Conservation (phyloP, 2,888 invertebrate genomes). For the Leptodirus hochenwartii region DNA sequence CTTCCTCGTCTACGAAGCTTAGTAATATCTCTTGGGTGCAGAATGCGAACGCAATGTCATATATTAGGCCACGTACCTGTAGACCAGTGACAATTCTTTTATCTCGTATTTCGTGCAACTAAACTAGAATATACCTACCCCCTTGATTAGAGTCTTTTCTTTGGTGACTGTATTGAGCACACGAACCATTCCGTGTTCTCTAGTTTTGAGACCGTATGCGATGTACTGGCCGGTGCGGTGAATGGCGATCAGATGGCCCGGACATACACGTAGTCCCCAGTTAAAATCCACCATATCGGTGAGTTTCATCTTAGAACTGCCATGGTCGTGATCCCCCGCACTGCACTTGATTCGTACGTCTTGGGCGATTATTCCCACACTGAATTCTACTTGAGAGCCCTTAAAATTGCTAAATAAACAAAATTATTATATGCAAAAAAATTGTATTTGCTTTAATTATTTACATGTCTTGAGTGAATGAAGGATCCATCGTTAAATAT, state of each 20-base stretch:
- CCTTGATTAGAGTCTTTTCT: constrained; percentile 65
- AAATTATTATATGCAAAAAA: constrained; percentile 3
- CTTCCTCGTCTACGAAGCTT: constrained; percentile 74
- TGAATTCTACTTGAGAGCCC: constrained; percentile 23
- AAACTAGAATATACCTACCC: too few species aligned
- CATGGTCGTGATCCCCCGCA: constrained; percentile 55
- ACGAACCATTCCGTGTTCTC: constrained; percentile 48
- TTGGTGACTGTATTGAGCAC: constrained; percentile 63
- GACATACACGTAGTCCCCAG: constrained; percentile 80
- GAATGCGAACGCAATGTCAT: constrained; percentile 83
- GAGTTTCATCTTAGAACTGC: constrained; percentile 78
- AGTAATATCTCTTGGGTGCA: constrained; percentile 58
- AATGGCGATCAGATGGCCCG: constrained; percentile 74
- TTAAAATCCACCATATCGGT: constrained; percentile 82
- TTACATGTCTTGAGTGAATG: too few species aligned
- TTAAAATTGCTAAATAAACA: constrained; percentile 20
- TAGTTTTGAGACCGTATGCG: constrained; percentile 85
- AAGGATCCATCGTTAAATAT: too few species aligned
- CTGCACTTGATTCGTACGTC: constrained; percentile 55
- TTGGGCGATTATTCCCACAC: constrained; percentile 25
- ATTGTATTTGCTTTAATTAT: too few species aligned
- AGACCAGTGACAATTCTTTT: constrained; percentile 30
- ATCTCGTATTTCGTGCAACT: too few species aligned
- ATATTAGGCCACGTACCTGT: constrained; percentile 54
- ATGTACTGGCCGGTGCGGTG: constrained; percentile 72